Conservation (phyloP, 35 echinoderm and acorn worm species). For the Lytechinus variegatus region DNA sequence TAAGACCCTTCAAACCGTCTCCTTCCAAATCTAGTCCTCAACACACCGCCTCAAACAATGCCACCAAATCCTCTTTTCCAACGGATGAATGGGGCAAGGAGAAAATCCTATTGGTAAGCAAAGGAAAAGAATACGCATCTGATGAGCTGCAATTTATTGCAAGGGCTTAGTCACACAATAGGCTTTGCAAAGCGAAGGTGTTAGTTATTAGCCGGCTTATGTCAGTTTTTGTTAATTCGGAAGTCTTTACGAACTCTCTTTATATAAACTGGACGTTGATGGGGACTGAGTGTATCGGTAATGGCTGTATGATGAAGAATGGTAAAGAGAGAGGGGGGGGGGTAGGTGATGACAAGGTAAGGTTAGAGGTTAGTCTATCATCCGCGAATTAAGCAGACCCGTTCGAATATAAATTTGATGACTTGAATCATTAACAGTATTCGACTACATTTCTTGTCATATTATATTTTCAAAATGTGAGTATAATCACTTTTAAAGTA, state of each 20-base stretch:
- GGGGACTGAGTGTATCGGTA: not conserved
- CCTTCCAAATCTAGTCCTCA: not conserved
- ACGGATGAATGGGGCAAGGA: not conserved
- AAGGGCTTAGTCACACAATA: conserved; percentile 16
- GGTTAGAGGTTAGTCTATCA: not conserved
- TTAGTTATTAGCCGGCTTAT: conserved; percentile 37
- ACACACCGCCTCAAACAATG: not conserved
- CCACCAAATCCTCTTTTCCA: not conserved
- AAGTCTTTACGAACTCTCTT: conserved; percentile 24
- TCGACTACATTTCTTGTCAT: no score
- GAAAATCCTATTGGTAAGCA: not conserved
- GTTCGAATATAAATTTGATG: not conserved
- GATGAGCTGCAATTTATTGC: conserved; percentile 38
- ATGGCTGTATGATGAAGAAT: not conserved
- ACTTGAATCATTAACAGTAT: no score
- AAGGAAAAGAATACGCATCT: conserved; percentile 12
- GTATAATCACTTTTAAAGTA: no score
- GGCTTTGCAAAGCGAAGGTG: conserved; percentile 26
- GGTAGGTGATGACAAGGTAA: not conserved
- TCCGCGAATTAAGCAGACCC: not conserved
- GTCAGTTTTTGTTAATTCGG: conserved; percentile 32
- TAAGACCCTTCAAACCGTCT: not conserved
- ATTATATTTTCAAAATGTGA: no score
- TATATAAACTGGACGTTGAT: not conserved
- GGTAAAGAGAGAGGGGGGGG: not conserved